A percentile compares a stretch with the other conserved stretches of the same genome.
phyloP scores from a whole-genome alignment of 2,888 invertebrate species.

The Hypena proboscidalis region DNA sequence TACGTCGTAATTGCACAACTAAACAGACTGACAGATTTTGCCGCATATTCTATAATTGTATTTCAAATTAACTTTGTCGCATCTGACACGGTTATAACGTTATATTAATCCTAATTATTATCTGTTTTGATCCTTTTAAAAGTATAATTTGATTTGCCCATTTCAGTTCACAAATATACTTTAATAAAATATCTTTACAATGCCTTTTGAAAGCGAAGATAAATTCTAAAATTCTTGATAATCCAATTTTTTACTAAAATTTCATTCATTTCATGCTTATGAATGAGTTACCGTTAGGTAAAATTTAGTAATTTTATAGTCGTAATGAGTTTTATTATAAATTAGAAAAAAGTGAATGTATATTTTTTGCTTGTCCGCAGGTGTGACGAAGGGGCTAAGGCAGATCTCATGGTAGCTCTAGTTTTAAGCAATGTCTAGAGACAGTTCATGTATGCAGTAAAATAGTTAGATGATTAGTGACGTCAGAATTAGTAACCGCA shows the following conservation, averaged over 20 bases:
- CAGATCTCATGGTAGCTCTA: slow-evolving; percentile 71
- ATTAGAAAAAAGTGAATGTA: slow-evolving; percentile 1
- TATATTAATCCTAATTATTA: no score
- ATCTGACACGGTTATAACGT: no score
- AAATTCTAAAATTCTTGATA: slow-evolving; percentile 16
- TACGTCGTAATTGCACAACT: no score
- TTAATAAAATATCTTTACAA: slow-evolving; percentile 28
- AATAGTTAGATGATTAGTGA: slow-evolving; percentile 60
- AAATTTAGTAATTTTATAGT: slow-evolving; percentile 7
- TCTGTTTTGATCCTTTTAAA: no score
- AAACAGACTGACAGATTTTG: no score
- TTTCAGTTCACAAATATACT: slow-evolving; percentile 22
- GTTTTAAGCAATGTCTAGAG: slow-evolving; percentile 65
- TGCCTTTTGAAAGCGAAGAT: slow-evolving; percentile 18
- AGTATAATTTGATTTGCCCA: slow-evolving; percentile 1
- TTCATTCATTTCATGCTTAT: slow-evolving; percentile 7
- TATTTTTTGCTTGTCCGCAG: slow-evolving; percentile 55
- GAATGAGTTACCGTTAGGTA: slow-evolving; percentile 6
- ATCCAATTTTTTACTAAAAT: slow-evolving; percentile 3
- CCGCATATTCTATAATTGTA: no score
- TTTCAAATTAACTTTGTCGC: no score
- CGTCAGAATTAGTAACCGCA: slow-evolving; percentile 38
- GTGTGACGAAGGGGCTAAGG: slow-evolving; percentile 47
- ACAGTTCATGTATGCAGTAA: slow-evolving; percentile 61
- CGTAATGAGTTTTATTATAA: background rate